Conservation (phyloP, 1,140 invertebrate species). For the Conopomorpha cramerella region DNA sequence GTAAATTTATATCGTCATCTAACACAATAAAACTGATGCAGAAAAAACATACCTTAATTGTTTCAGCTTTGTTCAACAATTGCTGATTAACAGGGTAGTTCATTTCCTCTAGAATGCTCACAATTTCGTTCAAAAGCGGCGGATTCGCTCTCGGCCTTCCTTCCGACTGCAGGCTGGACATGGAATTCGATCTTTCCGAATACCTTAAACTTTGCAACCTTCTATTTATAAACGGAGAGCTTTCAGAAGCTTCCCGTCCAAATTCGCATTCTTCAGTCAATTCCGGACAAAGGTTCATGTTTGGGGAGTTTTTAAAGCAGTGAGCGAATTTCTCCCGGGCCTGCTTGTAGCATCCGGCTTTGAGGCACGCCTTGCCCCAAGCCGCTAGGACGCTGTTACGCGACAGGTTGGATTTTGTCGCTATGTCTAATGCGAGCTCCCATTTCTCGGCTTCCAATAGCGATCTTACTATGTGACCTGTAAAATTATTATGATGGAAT, state of each 20-base stretch:
- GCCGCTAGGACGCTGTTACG: conserved; percentile 79
- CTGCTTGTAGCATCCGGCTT: conserved; percentile 73
- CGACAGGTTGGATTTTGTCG: conserved; percentile 82
- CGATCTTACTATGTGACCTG: conserved; percentile 49
- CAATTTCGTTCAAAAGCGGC: conserved; percentile 69
- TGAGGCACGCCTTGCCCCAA: conserved; percentile 84
- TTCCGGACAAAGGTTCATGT: conserved; percentile 24
- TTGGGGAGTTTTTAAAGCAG: conserved; percentile 55
- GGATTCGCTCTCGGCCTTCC: conserved; percentile 62
- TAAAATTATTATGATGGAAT: neutral
- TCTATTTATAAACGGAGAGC: conserved; percentile 21
- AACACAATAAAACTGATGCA: conserved; percentile 22
- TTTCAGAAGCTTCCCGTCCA: conserved; percentile 33
- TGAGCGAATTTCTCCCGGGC: conserved; percentile 72
- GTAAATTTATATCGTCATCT: neutral
- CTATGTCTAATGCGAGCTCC: conserved; percentile 82
- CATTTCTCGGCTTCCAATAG: conserved; percentile 82
- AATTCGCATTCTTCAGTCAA: conserved; percentile 32
- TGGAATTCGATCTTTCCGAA: conserved; percentile 27
- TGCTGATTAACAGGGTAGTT: conserved; percentile 53
- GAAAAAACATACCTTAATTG: conserved; percentile 36
- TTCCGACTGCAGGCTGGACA: conserved; percentile 39
- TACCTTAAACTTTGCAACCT: conserved; percentile 18
- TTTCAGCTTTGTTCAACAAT: conserved; percentile 41
- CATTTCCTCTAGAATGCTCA: conserved; percentile 67